Conservation (phyloP, 2,113 vertebrate genomes). For the Rynchops niger region DNA sequence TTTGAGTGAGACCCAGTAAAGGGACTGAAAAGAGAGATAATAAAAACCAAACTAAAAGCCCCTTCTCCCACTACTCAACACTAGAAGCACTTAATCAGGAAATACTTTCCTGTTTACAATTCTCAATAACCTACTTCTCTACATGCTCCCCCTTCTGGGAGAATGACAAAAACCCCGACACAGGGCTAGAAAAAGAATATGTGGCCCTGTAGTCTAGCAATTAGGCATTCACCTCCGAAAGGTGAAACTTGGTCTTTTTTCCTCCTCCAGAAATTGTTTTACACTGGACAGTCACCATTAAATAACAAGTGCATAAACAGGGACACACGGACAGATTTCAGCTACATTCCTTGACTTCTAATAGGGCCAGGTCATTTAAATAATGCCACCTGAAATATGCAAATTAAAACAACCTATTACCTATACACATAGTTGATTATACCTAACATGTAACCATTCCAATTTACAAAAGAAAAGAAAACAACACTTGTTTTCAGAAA, state of each 20-base stretch:
- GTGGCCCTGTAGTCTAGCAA: no score
- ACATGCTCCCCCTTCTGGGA: background rate
- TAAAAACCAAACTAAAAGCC: background rate
- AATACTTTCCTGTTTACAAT: background rate
- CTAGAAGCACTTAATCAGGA: background rate
- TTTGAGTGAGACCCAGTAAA: background rate
- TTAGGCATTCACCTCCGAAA: background rate
- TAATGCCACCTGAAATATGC: background rate
- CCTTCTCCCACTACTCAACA: background rate
- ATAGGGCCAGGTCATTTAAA: background rate
- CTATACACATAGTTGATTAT: background rate
- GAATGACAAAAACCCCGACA: background rate
- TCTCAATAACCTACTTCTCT: background rate
- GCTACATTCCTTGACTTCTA: background rate
- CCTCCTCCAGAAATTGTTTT: background rate
- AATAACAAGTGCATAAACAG: background rate
- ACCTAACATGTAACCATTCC: background rate
- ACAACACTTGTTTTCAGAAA: background rate
- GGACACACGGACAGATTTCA: background rate
- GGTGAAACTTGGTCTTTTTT: background rate
- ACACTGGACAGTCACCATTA: background rate
- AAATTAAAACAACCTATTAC: background rate
- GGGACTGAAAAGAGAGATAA: background rate
- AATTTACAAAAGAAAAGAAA: background rate
- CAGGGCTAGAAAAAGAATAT: background rate